Conservation (phyloP, 2,113 vertebrate species). For the Channa argus region DNA sequence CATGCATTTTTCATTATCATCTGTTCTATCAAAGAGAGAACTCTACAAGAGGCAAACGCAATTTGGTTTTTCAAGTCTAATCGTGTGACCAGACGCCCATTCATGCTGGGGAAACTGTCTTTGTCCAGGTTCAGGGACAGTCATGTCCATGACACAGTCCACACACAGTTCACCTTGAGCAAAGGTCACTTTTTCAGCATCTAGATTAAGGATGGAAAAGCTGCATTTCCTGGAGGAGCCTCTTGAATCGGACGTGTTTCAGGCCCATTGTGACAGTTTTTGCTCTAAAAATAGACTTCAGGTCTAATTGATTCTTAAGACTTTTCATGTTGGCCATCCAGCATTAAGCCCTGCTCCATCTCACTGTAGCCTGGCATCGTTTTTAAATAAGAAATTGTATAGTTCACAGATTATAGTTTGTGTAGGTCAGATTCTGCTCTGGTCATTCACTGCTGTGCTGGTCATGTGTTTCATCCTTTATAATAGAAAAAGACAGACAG, state of each 20-base stretch:
- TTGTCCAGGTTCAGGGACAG: background rate
- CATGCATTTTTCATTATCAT: background rate
- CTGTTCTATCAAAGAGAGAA: background rate
- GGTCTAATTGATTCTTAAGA: conserved; percentile 1
- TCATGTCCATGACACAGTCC: background rate
- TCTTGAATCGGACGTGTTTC: background rate
- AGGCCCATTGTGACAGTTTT: no score
- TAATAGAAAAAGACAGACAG: background rate
- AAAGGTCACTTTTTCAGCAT: background rate
- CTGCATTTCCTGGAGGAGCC: background rate
- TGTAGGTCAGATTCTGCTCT: background rate
- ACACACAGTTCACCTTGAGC: background rate
- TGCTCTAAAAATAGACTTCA: no score
- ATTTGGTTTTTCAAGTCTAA: background rate
- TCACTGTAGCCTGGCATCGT: background rate
- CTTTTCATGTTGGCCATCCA: background rate
- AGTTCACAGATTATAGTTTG: background rate
- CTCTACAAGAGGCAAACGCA: background rate
- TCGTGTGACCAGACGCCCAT: background rate
- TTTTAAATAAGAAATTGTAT: background rate
- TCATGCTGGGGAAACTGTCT: background rate
- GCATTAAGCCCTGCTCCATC: background rate
- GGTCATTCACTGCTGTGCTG: background rate
- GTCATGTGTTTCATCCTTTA: background rate
- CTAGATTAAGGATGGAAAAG: background rate